Conservation (phyloP, 2,888 invertebrate genomes). For the Arenicola marina region DNA sequence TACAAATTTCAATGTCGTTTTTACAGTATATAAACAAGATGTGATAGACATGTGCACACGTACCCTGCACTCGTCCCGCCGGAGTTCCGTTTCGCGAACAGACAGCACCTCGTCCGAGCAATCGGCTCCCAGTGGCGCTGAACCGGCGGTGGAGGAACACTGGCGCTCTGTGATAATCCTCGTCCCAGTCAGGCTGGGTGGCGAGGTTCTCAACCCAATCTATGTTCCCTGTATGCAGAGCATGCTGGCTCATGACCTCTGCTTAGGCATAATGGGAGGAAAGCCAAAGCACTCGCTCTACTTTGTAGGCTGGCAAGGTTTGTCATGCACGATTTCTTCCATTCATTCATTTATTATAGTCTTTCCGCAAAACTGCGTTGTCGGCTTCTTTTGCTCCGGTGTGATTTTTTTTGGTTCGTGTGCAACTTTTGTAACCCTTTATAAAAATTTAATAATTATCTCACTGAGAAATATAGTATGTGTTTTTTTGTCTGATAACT, state of each 20-base stretch:
- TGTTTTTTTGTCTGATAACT: too few relatives aligned
- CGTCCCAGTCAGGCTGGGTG: conserved; percentile 85
- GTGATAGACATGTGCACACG: conserved; percentile 67
- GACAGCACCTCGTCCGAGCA: neutral
- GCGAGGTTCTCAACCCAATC: conserved; percentile 81
- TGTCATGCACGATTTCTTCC: neutral
- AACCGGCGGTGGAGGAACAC: conserved; percentile 16
- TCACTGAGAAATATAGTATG: too few relatives aligned
- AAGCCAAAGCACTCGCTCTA: conserved; percentile 90
- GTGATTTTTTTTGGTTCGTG: too few relatives aligned
- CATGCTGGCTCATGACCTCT: conserved; percentile 78
- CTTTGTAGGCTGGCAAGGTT: conserved; percentile 87
- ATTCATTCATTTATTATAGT: neutral
- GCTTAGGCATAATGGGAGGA: conserved; percentile 91
- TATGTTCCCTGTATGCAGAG: conserved; percentile 83
- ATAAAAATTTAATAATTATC: too few relatives aligned
- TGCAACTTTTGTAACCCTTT: too few relatives aligned
- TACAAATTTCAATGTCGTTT: too few relatives aligned
- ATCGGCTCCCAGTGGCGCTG: conserved; percentile 8
- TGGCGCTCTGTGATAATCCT: conserved; percentile 71
- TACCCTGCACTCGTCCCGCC: neutral
- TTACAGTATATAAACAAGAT: conserved; percentile 76
- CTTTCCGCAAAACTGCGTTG: neutral
- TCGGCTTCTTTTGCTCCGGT: too few relatives aligned
- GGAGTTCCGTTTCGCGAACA: conserved; percentile 12